Evolutionary conservation across 2,888 invertebrate species (phyloP), one percentile per base, ranked within the genome.

Genomic region (Digitonthophagus gazella): DNA sequence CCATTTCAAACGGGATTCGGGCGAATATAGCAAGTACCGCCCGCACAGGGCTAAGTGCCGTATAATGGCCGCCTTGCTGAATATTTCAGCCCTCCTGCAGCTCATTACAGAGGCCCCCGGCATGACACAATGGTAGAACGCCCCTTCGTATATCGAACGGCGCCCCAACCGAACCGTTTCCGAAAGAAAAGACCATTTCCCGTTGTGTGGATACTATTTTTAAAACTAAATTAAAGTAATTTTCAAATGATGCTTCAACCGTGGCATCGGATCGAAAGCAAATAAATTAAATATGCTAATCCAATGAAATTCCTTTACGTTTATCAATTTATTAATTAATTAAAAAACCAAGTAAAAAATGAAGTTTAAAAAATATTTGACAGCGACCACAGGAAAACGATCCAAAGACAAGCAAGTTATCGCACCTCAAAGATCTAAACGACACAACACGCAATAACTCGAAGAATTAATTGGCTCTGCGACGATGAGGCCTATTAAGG

Each of bases 41-140:
- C 61, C 19, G 20, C 61, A 20, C 20, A 61, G 65, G 71, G 63
- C 71, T 76, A 78, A 77, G 76, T 76, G 75, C 75, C 76, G 76
- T 75, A 78, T 79, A 79, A 79, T 78, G 78, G 77, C 76, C 72
- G 76, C 75, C 74, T 74, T 74, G 77, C 78, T 78, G 76, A 78
- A 78, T 78, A 79, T 78, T 79, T 78, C 75, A 78, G 6, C 76
- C 76, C 74, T 69, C 75, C 76, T 75, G 74, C 28, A 75, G 73
- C 74, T 75, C 75, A 75, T 75, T 75, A 77, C 75, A 75, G 73
- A 75, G 75, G 75, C 18, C 19, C 18, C 61, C 5, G 58, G 11
- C 28, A 44, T 44, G 28, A 11, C 28, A 44, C 28, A 44, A 44
- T 44, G 28, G 6, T 6, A 20, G 11, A 15, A 20, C 15, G 15